Percentiles rank a stretch among this genome's conserved stretches.
Conservation (phyloP, 2,888 invertebrate genomes). For the Hemicrepidius hirtus region DNA sequence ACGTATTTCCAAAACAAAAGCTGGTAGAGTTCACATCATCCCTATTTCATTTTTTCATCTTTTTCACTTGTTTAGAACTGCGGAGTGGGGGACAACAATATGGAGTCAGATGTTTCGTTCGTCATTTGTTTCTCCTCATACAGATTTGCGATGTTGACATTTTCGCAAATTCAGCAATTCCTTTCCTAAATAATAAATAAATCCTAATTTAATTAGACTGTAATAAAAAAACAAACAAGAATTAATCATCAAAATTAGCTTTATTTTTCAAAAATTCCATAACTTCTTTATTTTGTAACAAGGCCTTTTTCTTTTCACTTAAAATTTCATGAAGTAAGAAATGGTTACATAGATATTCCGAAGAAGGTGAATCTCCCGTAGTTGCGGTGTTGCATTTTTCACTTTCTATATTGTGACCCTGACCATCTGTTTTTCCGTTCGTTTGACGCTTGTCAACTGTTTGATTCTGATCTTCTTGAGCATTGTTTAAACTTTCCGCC, state of each 20-base stretch:
- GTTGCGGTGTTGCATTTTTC: constrained; percentile 23
- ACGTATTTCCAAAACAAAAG: constrained; percentile 67
- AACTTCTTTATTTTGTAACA: constrained; percentile 60
- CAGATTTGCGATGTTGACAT: not conserved
- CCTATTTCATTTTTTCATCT: constrained; percentile 55
- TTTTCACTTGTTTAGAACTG: constrained; percentile 56
- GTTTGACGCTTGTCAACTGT: constrained; percentile 6
- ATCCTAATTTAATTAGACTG: not conserved
- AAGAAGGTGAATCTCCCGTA: constrained; percentile 27
- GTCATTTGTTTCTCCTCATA: not conserved
- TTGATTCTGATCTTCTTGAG: constrained; percentile 12
- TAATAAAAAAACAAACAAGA: constrained; percentile 23
- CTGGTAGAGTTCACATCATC: constrained; percentile 58
- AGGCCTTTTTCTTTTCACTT: constrained; percentile 61
- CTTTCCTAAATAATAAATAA: not conserved
- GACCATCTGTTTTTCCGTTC: constrained; percentile 23
- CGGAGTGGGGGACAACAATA: constrained; percentile 44
- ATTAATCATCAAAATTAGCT: constrained; percentile 51
- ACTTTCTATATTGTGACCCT: constrained; percentile 7
- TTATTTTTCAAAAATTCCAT: constrained; percentile 58
- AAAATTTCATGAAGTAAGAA: constrained; percentile 60
- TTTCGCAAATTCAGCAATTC: constrained; percentile 4
- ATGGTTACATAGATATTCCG: constrained; percentile 54
- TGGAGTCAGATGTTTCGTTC: constrained; percentile 35
- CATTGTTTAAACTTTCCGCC: constrained; percentile 26